These are phyloP conservation scores for Byasa hedistus DNA, from an alignment of 2,888 invertebrate species.

Conservation along the genomic window DNA sequence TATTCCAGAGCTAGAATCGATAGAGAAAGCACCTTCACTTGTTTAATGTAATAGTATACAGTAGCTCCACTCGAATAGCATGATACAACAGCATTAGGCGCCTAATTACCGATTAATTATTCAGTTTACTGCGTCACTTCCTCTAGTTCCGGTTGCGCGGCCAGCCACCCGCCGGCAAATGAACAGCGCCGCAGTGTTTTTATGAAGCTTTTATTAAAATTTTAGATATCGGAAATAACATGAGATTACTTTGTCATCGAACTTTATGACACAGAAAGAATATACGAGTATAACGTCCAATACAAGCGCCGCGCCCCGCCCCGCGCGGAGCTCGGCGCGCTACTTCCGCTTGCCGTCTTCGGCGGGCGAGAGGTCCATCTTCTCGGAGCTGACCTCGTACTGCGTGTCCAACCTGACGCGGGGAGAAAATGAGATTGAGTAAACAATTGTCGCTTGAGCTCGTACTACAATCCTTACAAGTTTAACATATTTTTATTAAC, in stretches of 20 bases:
- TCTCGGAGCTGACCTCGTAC: conserved; percentile 62
- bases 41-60: not conserved
- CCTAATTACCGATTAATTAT: not conserved
- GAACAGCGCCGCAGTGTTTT: too few species aligned
- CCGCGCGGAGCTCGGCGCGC: conserved; percentile 21
- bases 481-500: too few species aligned
- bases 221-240: too few species aligned
- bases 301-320: too few species aligned
- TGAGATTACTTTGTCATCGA: too few species aligned
- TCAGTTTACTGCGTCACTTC: not conserved
- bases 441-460: too few species aligned
- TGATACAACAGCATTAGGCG: not conserved
- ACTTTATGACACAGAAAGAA: too few species aligned
- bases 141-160: not conserved
- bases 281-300: too few species aligned
- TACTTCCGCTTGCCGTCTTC: conserved; percentile 55
- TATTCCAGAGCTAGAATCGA: too few species aligned
- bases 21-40: not conserved
- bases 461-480: too few species aligned
- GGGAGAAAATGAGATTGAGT: too few species aligned
- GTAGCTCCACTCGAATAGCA: not conserved
- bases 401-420: conserved; percentile 61
- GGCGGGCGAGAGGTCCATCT: conserved; percentile 54
- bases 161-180: not conserved
- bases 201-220: too few species aligned